A percentile compares a stretch with the other conserved stretches of the same genome.
phyloP scores from a whole-genome alignment of 1,140 invertebrate genomes.

The Diachasma alloeum region DNA sequence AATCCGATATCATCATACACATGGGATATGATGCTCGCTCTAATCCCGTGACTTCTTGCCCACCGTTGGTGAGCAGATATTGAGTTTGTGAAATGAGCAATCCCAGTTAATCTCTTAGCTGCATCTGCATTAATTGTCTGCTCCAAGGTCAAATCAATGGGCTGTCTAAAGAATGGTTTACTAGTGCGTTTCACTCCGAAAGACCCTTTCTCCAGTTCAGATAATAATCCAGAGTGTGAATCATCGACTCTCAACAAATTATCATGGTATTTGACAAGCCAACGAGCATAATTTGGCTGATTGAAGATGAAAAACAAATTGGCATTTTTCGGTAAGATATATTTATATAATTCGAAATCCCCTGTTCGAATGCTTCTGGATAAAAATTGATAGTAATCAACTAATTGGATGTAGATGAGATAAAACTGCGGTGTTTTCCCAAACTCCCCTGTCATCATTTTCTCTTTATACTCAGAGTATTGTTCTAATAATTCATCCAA shows the following conservation, averaged over 20 bases:
- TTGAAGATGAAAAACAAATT: slow-evolving; percentile 41
- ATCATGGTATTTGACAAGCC: slow-evolving; percentile 6
- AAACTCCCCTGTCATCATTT: slow-evolving; percentile 36
- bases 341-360: slow-evolving; percentile 37
- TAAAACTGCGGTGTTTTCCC: slow-evolving; percentile 48
- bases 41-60: slow-evolving; percentile 21
- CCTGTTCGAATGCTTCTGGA: slow-evolving; percentile 37
- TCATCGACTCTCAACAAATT: slow-evolving; percentile 33
- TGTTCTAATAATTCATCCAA: slow-evolving; percentile 29
- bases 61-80: slow-evolving; percentile 39
- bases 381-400: slow-evolving; percentile 35
- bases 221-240: slow-evolving; percentile 41
- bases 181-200: slow-evolving; percentile 37
- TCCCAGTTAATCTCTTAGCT: slow-evolving; percentile 3
- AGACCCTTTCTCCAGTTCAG: slow-evolving; percentile 37
- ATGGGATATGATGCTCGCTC: slow-evolving; percentile 1
- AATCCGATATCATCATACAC: slow-evolving; percentile 11
- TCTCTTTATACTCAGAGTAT: slow-evolving; percentile 35
- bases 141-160: slow-evolving; percentile 40
- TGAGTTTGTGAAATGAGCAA: slow-evolving; percentile 33
- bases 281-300: slow-evolving; percentile 37
- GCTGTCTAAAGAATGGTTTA: slow-evolving; percentile 41
- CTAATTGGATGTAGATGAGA: slow-evolving; percentile 33
- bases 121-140: slow-evolving; percentile 38
- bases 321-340: slow-evolving; percentile 36